These are phyloP conservation scores for Aleiodes leptofemur DNA, from an alignment of 2,888 invertebrate species.

Conservation along the genomic window DNA sequence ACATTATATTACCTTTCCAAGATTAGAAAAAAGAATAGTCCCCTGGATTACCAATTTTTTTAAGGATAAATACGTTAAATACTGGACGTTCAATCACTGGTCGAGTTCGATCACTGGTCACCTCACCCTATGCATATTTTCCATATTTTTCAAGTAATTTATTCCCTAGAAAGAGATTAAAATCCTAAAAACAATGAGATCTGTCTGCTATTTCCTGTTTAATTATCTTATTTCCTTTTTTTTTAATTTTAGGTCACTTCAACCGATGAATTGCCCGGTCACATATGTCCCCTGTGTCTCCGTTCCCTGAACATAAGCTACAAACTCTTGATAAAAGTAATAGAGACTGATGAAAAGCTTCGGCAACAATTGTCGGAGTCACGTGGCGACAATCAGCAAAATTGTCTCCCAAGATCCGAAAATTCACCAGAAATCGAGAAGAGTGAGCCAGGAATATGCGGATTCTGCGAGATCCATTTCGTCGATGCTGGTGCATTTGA, in stretches of 20 bases:
- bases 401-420: neutral
- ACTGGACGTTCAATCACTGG: too few species aligned
- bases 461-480: slow-evolving; percentile 16
- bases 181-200: too few species aligned
- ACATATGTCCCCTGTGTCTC: slow-evolving; percentile 22
- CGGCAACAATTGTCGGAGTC: neutral
- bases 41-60: too few species aligned
- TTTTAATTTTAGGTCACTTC: slow-evolving; percentile 5
- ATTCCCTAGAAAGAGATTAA: too few species aligned
- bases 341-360: neutral
- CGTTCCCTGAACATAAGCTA: slow-evolving; percentile 24
- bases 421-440: neutral
- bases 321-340: slow-evolving; percentile 16
- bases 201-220: too few species aligned
- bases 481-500: slow-evolving; percentile 18
- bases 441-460: neutral
- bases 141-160: too few species aligned
- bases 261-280: slow-evolving; percentile 8
- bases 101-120: too few species aligned
- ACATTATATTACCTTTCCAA: too few species aligned
- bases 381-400: neutral
- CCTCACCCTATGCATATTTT: too few species aligned
- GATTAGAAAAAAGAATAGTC: too few species aligned
- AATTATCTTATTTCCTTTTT: too few species aligned
- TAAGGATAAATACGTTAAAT: too few species aligned